Evolutionary conservation across 1,140 invertebrate species (phyloP).

Genomic region (Calosoma granatense): DNA sequence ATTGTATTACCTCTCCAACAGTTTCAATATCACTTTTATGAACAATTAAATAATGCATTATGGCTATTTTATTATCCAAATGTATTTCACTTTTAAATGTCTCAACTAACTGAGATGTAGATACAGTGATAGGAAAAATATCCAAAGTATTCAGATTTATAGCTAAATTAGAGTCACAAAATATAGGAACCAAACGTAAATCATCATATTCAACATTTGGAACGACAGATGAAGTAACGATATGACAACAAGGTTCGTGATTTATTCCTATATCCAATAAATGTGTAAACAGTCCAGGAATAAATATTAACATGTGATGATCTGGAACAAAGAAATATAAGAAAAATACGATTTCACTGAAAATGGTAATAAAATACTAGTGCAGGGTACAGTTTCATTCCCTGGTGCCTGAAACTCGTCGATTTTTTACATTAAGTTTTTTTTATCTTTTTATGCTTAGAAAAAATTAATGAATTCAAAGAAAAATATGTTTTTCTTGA

Average conservation of each 20-base stretch:
- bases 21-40: slow-evolving; percentile 61
- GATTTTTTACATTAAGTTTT: too few relatives aligned
- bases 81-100: slow-evolving; percentile 54
- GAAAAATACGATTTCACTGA: too few relatives aligned
- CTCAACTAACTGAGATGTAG: slow-evolving; percentile 50
- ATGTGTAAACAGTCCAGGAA: slow-evolving; percentile 67
- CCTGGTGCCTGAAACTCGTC: too few relatives aligned
- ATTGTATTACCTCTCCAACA: slow-evolving; percentile 48
- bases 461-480: too few relatives aligned
- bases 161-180: slow-evolving; percentile 42
- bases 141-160: slow-evolving; percentile 61
- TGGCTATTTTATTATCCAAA: slow-evolving; percentile 58
- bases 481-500: too few relatives aligned
- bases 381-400: too few relatives aligned
- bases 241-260: slow-evolving; percentile 72
- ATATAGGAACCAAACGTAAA: slow-evolving; percentile 52
- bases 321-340: slow-evolving; percentile 36
- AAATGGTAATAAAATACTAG: too few relatives aligned
- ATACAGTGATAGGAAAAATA: slow-evolving; percentile 51
- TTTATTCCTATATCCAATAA: slow-evolving; percentile 65
- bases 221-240: slow-evolving; percentile 46
- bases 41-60: slow-evolving; percentile 67
- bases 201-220: slow-evolving; percentile 43
- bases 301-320: slow-evolving; percentile 65
- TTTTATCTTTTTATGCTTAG: too few relatives aligned